These are phyloP conservation scores for Scartelaos histophorus DNA, from an alignment of 2,113 vertebrate species.

Conservation along the genomic window DNA sequence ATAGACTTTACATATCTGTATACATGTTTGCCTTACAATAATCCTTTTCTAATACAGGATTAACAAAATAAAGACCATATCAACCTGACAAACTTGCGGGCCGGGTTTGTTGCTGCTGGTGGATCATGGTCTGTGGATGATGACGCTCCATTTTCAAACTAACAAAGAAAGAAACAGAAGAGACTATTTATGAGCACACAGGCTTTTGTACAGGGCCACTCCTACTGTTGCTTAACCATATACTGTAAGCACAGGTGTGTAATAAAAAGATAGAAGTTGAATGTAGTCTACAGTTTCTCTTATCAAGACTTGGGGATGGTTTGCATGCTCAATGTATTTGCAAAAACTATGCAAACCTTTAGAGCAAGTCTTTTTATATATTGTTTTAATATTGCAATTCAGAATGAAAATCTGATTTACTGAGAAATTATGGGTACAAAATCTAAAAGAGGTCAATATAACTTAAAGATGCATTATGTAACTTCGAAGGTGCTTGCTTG, in stretches of 20 bases:
- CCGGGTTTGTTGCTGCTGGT: slow-evolving; percentile 21
- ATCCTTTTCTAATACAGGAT: neutral
- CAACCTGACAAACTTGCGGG: slow-evolving; percentile 78
- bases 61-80: neutral
- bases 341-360: neutral
- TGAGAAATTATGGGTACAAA: neutral
- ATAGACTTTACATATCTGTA: slow-evolving; percentile 4
- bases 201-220: slow-evolving; percentile 32
- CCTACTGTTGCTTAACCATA: slow-evolving; percentile 46
- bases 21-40: slow-evolving; percentile 8
- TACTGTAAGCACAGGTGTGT: neutral
- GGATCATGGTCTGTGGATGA: slow-evolving; percentile 29
- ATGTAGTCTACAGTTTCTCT: slow-evolving; percentile 28
- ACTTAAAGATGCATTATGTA: too few relatives aligned
- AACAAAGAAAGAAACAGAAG: slow-evolving; percentile 38
- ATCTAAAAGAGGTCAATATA: neutral
- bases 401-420: neutral
- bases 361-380: neutral
- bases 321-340: slow-evolving; percentile 47
- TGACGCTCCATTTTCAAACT: slow-evolving; percentile 54
- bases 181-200: slow-evolving; percentile 13
- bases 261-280: slow-evolving; percentile 52
- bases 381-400: neutral
- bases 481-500: too few relatives aligned
- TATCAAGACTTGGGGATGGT: slow-evolving; percentile 47